Percentiles rank a stretch among this genome's conserved stretches.
Evolutionary conservation across 2,888 invertebrate genomes (phyloP).

Genomic region (Phorcus lineatus): DNA sequence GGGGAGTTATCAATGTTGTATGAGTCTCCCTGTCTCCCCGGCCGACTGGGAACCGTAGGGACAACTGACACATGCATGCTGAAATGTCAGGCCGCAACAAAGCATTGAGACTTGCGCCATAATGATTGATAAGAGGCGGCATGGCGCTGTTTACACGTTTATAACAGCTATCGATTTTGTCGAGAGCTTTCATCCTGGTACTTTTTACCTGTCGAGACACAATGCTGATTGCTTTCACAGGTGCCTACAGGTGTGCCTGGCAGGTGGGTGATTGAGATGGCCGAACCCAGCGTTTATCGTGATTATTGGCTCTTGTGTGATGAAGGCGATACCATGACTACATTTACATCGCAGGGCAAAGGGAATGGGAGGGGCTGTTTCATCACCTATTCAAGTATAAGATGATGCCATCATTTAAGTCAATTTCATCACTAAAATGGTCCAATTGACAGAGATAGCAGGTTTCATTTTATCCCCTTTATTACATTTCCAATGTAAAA

Average conservation of each 20-base stretch:
- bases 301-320: not conserved
- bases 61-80: not conserved
- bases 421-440: no score
- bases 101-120: not conserved
- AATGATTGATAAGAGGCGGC: slow-evolving; percentile 9
- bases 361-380: no score
- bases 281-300: not conserved
- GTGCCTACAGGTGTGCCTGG: slow-evolving; percentile 8
- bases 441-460: no score
- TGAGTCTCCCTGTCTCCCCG: not conserved
- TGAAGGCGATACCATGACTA: not conserved
- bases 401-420: no score
- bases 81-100: not conserved
- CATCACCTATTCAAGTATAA: no score
- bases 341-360: no score
- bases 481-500: no score
- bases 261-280: not conserved
- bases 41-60: not conserved
- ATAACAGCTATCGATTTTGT: slow-evolving; percentile 23
- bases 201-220: slow-evolving; percentile 18
- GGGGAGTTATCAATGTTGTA: not conserved
- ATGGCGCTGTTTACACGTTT: slow-evolving; percentile 24
- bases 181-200: slow-evolving; percentile 13
- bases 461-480: no score
- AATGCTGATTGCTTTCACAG: slow-evolving; percentile 17